Evolutionary conservation across 2,797 vertebrate species (phyloP).

Genomic region (Aselliscus stoliczkanus): DNA sequence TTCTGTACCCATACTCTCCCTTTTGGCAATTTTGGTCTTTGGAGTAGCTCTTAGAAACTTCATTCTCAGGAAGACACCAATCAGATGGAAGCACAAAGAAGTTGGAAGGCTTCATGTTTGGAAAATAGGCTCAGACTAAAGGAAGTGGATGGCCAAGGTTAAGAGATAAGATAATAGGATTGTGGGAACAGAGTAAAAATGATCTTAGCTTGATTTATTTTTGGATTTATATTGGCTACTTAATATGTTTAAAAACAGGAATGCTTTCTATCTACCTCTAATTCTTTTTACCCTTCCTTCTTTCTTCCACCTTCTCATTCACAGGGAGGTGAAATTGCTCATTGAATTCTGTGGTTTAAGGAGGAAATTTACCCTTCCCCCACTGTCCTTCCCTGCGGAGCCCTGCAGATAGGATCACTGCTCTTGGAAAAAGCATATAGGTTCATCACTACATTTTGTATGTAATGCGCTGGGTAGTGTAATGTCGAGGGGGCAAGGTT

Average conservation of each 20-base stretch:
- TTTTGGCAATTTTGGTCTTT: background rate
- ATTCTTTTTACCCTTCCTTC: background rate
- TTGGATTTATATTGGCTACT: background rate
- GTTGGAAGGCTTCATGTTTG: slow-evolving; percentile 3
- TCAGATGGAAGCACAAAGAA: background rate
- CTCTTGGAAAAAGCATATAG: background rate
- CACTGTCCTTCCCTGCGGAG: background rate
- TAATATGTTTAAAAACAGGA: background rate
- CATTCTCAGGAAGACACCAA: background rate
- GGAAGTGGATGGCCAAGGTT: background rate
- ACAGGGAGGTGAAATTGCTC: background rate
- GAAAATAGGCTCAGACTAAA: background rate
- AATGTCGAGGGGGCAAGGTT: background rate
- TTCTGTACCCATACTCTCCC: background rate
- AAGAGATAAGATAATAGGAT: background rate
- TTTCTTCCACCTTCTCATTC: background rate
- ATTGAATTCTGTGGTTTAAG: background rate
- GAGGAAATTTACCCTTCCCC: background rate
- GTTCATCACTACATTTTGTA: background rate
- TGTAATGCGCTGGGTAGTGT: background rate
- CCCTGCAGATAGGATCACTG: background rate
- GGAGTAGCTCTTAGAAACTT: slow-evolving; percentile 8
- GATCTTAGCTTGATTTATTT: background rate
- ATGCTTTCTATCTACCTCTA: background rate
- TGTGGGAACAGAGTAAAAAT: background rate